Conservation (phyloP, 2,797 vertebrate species). For the Eurystomus glaucurus region DNA sequence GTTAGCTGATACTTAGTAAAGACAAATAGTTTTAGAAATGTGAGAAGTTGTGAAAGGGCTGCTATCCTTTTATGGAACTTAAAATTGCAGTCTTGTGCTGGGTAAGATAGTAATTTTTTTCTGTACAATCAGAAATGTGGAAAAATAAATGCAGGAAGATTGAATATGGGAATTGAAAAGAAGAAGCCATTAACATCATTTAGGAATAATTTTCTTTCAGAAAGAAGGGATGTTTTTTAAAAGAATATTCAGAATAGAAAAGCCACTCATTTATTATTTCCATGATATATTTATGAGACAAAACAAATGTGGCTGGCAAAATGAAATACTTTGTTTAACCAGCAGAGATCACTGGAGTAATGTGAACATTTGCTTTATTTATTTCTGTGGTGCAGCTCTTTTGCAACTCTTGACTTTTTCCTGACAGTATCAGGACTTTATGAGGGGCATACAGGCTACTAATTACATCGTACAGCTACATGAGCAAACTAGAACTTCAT, state of each 20-base stretch:
- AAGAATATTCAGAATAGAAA: background rate
- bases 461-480: background rate
- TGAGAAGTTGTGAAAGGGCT: background rate
- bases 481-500: background rate
- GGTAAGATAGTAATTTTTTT: background rate
- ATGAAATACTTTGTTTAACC: background rate
- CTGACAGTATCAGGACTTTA: background rate
- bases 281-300: background rate
- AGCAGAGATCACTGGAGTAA: background rate
- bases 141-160: background rate
- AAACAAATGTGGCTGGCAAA: background rate
- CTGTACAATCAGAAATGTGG: background rate
- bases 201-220: background rate
- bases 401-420: background rate
- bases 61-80: background rate
- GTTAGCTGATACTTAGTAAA: background rate
- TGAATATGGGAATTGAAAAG: background rate
- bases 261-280: background rate
- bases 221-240: background rate
- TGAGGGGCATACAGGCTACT: background rate
- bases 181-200: background rate
- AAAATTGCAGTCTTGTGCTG: background rate
- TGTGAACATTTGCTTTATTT: conserved; percentile 16
- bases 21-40: background rate
- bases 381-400: background rate